These are phyloP conservation scores for Drosophila pseudotakahashii DNA, from an alignment of 2,888 invertebrate species.

Conservation along the genomic window DNA sequence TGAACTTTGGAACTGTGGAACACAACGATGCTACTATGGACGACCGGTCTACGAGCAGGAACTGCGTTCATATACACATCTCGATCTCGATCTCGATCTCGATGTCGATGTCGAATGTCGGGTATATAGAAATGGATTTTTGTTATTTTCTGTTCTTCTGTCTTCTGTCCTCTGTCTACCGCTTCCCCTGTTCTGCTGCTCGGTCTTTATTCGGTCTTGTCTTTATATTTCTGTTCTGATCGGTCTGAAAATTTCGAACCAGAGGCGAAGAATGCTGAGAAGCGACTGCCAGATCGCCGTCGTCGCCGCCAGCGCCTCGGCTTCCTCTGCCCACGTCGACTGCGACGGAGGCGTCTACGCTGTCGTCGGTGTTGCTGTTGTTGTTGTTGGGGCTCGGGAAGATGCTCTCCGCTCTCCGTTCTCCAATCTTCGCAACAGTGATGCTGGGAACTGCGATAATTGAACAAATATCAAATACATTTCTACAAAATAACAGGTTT, in stretches of 20 bases:
- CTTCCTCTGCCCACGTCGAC: conserved; percentile 14
- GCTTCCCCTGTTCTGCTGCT: conserved; percentile 13
- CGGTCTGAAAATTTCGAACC: conserved; percentile 30
- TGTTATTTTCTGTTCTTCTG: conserved; percentile 23
- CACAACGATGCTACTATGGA: conserved; percentile 19
- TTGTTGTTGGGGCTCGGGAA: conserved; percentile 2
- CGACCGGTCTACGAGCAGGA: conserved; percentile 46
- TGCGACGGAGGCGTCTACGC: background rate
- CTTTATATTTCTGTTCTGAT: conserved; percentile 5
- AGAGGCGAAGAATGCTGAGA: conserved; percentile 36
- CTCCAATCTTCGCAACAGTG: background rate
- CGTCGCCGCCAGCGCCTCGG: conserved; percentile 17
- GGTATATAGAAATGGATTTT: conserved; percentile 25
- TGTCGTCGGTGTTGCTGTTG: background rate
- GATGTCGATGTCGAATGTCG: background rate
- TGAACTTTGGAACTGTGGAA: conserved; percentile 31
- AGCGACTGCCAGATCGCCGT: conserved; percentile 34
- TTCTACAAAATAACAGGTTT: background rate
- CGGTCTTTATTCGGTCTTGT: conserved; percentile 6
- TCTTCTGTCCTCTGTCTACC: conserved; percentile 10
- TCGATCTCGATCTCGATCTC: conserved; percentile 8
- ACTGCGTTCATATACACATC: conserved; percentile 30
- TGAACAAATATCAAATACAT: background rate
- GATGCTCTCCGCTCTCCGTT: conserved; percentile 14
- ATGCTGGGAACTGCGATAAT: background rate